Base-by-base conservation (phyloP, 2,888 invertebrate species). In the Apodemia mormo region DNA sequence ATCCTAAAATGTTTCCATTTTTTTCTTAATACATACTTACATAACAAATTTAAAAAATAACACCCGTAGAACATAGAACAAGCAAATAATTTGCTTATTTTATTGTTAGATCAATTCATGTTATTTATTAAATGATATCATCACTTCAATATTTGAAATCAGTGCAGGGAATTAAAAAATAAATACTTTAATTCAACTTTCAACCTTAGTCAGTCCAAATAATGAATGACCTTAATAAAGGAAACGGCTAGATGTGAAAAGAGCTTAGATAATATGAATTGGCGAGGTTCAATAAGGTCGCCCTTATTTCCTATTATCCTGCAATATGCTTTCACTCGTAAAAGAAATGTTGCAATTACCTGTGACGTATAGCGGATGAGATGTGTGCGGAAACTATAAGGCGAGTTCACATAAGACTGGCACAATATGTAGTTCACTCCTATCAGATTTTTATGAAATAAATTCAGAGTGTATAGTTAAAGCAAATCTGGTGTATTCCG, bases 301-400 rank as follows among this genome's bases (percentile, higher is more conserved):
- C 61, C 61, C 61, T 64, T 64, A 64, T 64, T 64, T 64, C 61
- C 61, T 64, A 67, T 49, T 52, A 33, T 67, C 54, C 33, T 33
- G 49, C 30, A 49, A 52, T 49, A 67, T 52, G 67, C 67, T 67
- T 52, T 67, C 69, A 69, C 65, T 69, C 56, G 65, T 65, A 54
- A 69, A 65, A 67, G 67, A 65, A 56, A 56, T 52, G 54, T 65
- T 69, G 65, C 65, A 65, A 69, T 65, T 65, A 65, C 61, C 61
- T 61, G 61, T 43, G 65, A 54, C 65, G 43, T 65, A 56, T 65
- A 54, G 68, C 33, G 61, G 33, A 61, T 37, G 61, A 61, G 61
- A 61, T 37, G 29, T 29, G 61, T 37, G 29, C 37, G 61, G 33
- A 61, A 33, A 61, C 33, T 6, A 52, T 33, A 9, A 61, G 33